Conservation (phyloP, 2,888 invertebrate species). For the Yponomeuta plumbellus region DNA sequence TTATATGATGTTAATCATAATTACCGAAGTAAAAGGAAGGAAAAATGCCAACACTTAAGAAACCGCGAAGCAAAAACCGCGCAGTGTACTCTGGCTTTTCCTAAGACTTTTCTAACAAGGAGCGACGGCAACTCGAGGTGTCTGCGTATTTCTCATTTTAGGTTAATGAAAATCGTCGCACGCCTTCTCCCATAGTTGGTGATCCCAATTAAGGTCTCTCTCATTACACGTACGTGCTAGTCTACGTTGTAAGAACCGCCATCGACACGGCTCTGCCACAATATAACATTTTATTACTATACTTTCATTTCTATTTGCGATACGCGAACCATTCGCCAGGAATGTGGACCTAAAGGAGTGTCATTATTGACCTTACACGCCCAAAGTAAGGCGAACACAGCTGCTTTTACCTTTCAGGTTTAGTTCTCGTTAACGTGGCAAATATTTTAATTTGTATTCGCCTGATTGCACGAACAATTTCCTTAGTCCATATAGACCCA, state of each 20-base stretch:
- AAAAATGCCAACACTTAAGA: neutral
- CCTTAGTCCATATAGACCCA: neutral
- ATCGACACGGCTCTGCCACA: neutral
- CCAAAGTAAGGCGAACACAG: neutral
- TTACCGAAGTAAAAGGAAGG: neutral
- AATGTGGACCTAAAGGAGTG: neutral
- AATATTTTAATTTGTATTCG: neutral
- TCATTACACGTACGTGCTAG: neutral
- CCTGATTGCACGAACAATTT: neutral
- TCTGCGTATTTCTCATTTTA: constrained; percentile 64
- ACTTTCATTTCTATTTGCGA: neutral
- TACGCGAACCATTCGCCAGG: neutral
- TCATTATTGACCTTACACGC: neutral
- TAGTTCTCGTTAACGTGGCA: neutral
- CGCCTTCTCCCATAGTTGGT: constrained; percentile 40
- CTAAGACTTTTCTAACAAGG: constrained; percentile 21
- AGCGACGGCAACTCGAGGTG: constrained; percentile 29
- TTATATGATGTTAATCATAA: neutral
- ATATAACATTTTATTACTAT: neutral
- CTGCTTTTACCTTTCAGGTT: neutral
- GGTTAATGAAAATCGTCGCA: constrained; percentile 64
- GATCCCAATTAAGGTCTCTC: constrained; percentile 21
- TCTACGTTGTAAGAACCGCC: neutral
- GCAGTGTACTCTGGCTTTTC: neutral
- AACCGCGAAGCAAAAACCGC: neutral